Evolutionary conservation across 2,113 vertebrate genomes (phyloP).

Genomic region (Oreochromis spilurus): DNA sequence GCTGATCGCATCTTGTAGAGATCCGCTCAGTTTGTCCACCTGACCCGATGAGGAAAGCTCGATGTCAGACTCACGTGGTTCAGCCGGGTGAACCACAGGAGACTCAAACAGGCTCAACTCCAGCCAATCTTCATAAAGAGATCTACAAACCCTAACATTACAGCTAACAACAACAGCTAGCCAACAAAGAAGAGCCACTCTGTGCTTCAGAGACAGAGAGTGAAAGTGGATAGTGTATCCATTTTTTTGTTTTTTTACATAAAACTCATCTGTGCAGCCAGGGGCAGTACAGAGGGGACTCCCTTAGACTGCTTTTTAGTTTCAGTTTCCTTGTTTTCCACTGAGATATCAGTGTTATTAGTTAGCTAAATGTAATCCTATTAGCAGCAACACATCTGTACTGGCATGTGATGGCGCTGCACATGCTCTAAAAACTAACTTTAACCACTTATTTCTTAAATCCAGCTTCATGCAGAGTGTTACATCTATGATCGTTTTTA

Average conservation of each 20-base stretch:
- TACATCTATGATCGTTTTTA: background rate
- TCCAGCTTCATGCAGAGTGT: background rate
- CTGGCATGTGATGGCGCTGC: background rate
- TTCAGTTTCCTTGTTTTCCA: background rate
- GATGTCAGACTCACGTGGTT: no score
- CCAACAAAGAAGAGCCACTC: background rate
- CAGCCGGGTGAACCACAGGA: no score
- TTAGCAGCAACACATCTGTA: background rate
- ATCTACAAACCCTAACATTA: background rate
- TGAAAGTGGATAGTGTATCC: background rate
- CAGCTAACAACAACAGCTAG: background rate
- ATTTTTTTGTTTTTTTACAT: background rate
- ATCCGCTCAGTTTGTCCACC: no score
- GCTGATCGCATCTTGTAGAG: no score
- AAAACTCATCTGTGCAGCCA: fast-evolving
- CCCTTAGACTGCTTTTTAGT: background rate
- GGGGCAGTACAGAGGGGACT: background rate
- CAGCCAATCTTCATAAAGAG: no score
- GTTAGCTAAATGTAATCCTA: background rate
- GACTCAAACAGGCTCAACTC: no score
- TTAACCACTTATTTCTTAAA: background rate
- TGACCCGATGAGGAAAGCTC: no score
- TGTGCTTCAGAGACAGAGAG: background rate
- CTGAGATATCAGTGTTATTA: background rate
- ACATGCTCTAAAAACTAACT: background rate